Evolutionary conservation across 2,113 vertebrate species (phyloP).

Genomic region (Egretta garzetta): DNA sequence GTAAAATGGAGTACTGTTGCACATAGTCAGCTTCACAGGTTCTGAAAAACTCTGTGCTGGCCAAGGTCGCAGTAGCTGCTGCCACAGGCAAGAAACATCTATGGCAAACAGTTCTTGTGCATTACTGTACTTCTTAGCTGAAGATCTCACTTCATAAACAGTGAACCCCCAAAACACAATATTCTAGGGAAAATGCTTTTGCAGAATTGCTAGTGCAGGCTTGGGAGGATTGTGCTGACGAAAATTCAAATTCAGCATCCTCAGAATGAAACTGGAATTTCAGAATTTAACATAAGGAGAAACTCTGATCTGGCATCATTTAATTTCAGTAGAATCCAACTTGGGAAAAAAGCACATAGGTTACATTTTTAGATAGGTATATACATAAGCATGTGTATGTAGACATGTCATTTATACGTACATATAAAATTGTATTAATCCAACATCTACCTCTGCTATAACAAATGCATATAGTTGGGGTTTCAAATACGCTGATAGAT

Average conservation of each 20-base stretch:
- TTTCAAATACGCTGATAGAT: not conserved
- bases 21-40: accelerated
- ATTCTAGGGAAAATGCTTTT: not conserved
- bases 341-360: not conserved
- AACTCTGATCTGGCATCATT: not conserved
- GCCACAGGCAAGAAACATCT: not conserved
- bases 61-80: not conserved
- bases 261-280: not conserved
- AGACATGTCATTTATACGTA: not conserved
- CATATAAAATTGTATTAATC: not conserved
- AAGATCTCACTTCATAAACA: not conserved
- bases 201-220: not conserved
- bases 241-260: not conserved
- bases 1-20: not conserved
- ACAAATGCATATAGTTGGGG: not conserved
- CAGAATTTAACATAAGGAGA: not conserved
- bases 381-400: not conserved
- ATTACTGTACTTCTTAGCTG: not conserved
- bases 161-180: accelerated
- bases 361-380: not conserved
- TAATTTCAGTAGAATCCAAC: not conserved
- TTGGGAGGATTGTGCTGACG: not conserved
- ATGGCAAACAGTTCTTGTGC: not conserved
- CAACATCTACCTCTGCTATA: not conserved
- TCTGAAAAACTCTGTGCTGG: not conserved